phyloP scores from a whole-genome alignment of 2,888 invertebrate species.

The Zhuqinia jingwanae region DNA sequence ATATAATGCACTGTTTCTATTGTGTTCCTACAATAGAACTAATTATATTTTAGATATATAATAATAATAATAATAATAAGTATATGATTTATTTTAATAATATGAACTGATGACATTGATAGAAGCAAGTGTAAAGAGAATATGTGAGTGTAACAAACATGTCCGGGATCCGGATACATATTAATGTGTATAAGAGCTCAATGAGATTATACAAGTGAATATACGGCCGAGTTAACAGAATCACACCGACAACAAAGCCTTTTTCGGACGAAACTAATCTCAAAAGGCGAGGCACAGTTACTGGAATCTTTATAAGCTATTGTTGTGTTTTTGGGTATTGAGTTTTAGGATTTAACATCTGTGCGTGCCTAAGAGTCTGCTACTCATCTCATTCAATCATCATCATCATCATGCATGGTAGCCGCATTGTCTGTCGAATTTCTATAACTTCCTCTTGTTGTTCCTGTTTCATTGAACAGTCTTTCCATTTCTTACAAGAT shows the following conservation, averaged over 20 bases:
- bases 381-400: background rate
- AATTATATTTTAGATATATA: constrained; percentile 36
- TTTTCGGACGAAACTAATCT: too few species aligned
- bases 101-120: background rate
- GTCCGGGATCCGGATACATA: too few species aligned
- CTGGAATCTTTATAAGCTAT: background rate
- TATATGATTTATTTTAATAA: constrained; percentile 10
- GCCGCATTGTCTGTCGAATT: background rate
- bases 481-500: background rate
- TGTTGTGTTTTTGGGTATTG: too few species aligned
- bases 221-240: too few species aligned
- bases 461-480: background rate
- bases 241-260: too few species aligned
- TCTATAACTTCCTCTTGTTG: background rate
- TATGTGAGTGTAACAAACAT: background rate
- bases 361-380: background rate
- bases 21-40: constrained; percentile 41
- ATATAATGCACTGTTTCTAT: constrained; percentile 40
- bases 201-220: too few species aligned
- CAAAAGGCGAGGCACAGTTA: background rate
- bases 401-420: background rate
- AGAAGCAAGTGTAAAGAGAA: background rate
- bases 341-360: background rate
- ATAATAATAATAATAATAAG: too few species aligned
- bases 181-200: too few species aligned